These are phyloP conservation scores for Nesoenas mayeri DNA, from an alignment of 2,113 vertebrate genomes.

Conservation along the genomic window DNA sequence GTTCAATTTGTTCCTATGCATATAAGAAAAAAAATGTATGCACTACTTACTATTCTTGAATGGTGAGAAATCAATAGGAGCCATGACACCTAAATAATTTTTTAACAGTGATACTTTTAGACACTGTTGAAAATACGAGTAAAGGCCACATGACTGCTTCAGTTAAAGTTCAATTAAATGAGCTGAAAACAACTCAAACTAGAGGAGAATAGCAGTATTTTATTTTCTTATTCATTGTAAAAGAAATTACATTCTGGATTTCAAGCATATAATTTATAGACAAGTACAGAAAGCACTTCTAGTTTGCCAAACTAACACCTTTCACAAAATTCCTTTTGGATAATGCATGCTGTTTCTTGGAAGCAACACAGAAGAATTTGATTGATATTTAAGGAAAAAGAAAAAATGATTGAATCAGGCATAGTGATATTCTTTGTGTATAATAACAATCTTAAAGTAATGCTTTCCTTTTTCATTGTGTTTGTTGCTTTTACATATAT, in stretches of 20 bases:
- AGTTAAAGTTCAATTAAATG: slow-evolving; percentile 38
- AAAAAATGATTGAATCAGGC: not conserved
- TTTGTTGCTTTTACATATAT: not conserved
- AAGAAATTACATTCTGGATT: not conserved
- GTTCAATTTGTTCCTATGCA: not conserved
- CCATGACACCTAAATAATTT: not conserved
- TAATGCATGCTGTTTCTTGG: not conserved
- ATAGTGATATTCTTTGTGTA: not conserved
- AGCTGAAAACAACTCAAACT: slow-evolving; percentile 10
- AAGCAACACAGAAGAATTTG: not conserved
- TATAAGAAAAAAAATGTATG: not conserved
- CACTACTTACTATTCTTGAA: not conserved
- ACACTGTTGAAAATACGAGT: slow-evolving; percentile 30
- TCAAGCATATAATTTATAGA: not conserved
- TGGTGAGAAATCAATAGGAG: not conserved
- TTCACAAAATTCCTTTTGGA: not conserved
- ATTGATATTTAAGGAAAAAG: not conserved
- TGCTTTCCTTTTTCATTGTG: not conserved
- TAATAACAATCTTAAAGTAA: not conserved
- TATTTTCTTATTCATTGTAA: not conserved
- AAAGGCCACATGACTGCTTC: not conserved
- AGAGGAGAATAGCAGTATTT: not conserved
- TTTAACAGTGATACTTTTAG: not conserved
- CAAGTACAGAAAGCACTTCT: not conserved
- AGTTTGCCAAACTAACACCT: not conserved